Evolutionary conservation across 2,888 invertebrate genomes (phyloP).

Genomic region (Aporophyla nigra): DNA sequence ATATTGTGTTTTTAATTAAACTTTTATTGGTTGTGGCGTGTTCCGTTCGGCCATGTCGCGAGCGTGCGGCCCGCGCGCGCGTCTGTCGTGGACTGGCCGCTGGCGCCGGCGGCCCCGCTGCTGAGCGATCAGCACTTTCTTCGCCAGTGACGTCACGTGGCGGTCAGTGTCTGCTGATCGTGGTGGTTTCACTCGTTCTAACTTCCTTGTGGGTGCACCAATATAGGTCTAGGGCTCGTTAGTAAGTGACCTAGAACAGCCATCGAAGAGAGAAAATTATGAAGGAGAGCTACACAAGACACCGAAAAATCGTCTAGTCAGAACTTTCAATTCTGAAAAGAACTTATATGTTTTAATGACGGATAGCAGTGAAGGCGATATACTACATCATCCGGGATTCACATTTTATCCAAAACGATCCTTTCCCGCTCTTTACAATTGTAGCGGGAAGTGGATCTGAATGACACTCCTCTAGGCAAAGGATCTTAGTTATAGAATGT

Average conservation of each 20-base stretch:
- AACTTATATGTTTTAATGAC: not conserved
- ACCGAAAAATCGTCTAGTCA: conserved; percentile 3
- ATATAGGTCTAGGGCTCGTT: conserved; percentile 65
- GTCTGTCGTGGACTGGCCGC: conserved; percentile 79
- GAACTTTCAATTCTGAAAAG: not conserved
- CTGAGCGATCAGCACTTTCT: conserved; percentile 65
- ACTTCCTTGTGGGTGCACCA: conserved; percentile 68
- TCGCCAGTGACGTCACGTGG: conserved; percentile 75
- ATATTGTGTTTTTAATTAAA: conserved; percentile 71
- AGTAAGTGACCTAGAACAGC: conserved; percentile 42
- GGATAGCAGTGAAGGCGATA: not conserved
- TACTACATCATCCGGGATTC: not conserved
- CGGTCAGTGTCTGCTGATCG: conserved; percentile 72
- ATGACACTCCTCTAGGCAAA: conserved; percentile 6
- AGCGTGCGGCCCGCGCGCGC: conserved; percentile 76
- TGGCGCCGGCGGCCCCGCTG: conserved; percentile 61
- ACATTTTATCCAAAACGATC: not conserved
- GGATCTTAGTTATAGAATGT: conserved; percentile 30
- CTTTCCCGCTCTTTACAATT: conserved; percentile 16
- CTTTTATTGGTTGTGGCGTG: conserved; percentile 57
- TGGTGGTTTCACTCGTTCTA: conserved; percentile 70
- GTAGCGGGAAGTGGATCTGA: conserved; percentile 18
- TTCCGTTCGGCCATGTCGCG: conserved; percentile 70
- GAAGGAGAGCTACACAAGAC: not conserved
- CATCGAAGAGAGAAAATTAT: conserved; percentile 1